A percentile compares a stretch with the other conserved stretches of the same genome.
These are phyloP conservation scores for Cyanistes caeruleus DNA, from an alignment of 2,113 vertebrate species.

Conservation along the genomic window DNA sequence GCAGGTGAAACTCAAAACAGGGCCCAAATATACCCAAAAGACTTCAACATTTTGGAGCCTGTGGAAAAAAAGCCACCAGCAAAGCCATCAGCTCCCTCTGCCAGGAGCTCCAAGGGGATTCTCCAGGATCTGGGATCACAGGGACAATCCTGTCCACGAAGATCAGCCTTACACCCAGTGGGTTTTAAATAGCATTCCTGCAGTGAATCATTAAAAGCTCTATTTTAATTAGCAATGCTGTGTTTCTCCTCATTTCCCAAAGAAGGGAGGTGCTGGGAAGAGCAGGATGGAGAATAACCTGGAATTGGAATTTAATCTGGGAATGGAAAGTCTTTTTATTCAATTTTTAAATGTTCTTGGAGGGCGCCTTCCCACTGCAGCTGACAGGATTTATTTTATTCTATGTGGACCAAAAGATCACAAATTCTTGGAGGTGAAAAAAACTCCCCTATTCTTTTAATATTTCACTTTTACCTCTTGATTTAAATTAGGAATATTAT, in stretches of 20 bases:
- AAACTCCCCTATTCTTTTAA: neutral
- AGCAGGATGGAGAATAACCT: neutral
- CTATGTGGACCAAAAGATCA: neutral
- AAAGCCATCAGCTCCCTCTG: neutral
- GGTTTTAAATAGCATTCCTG: neutral
- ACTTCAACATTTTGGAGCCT: neutral
- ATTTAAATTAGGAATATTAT: neutral
- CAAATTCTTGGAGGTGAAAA: neutral
- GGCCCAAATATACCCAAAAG: neutral
- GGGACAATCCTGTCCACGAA: neutral
- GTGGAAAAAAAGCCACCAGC: neutral
- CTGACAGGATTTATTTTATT: neutral
- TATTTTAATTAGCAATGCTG: neutral
- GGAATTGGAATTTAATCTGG: neutral
- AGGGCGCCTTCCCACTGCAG: neutral
- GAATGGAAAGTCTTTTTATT: neutral
- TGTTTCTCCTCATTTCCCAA: neutral
- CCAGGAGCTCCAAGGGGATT: neutral
- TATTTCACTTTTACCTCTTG: neutral
- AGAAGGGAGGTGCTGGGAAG: neutral
- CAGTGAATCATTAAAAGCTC: neutral
- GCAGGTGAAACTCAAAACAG: neutral
- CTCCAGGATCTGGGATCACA: rapidly evolving
- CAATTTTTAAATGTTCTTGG: neutral
- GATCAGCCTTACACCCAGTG: neutral